A percentile compares a stretch with the other conserved stretches of the same genome.
Evolutionary conservation across 2,797 vertebrate genomes (phyloP).

Genomic region (Odontamblyopus lacepedii): DNA sequence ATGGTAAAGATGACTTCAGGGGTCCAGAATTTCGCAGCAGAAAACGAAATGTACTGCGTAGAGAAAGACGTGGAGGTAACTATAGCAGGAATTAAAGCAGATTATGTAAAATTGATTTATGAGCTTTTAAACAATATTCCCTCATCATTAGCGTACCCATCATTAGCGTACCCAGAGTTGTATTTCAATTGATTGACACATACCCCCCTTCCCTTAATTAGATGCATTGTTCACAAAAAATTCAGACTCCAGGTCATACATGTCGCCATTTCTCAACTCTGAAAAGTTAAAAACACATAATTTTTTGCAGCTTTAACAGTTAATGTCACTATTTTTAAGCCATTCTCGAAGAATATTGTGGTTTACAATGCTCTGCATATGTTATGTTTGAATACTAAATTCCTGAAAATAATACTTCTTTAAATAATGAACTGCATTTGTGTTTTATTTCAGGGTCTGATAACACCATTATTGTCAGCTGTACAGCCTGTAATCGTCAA

Average conservation of each 20-base stretch:
- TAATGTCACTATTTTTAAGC: too few species aligned
- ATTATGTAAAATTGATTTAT: too few species aligned
- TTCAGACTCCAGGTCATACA: too few species aligned
- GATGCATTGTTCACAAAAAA: too few species aligned
- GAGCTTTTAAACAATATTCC: neutral
- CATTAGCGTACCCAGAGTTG: too few species aligned
- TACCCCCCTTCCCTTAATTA: too few species aligned
- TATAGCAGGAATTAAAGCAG: neutral
- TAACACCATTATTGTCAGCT: constrained; percentile 91
- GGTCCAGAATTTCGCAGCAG: constrained; percentile 96
- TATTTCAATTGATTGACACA: too few species aligned
- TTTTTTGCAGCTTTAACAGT: too few species aligned
- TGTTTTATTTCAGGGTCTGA: constrained; percentile 76
- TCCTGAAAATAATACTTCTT: neutral
- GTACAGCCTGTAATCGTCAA: constrained; percentile 95
- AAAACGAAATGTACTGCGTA: constrained; percentile 79
- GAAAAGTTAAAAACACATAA: too few species aligned
- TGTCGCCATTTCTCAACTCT: too few species aligned
- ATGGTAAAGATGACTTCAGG: constrained; percentile 96
- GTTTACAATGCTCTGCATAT: neutral
- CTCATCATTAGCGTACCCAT: too few species aligned
- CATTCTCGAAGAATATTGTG: too few species aligned
- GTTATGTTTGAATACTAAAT: neutral
- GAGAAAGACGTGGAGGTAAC: constrained; percentile 91
- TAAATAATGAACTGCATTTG: neutral